Conservation (phyloP, 1,140 invertebrate species). For the Pseudomyrmex pallidus region DNA sequence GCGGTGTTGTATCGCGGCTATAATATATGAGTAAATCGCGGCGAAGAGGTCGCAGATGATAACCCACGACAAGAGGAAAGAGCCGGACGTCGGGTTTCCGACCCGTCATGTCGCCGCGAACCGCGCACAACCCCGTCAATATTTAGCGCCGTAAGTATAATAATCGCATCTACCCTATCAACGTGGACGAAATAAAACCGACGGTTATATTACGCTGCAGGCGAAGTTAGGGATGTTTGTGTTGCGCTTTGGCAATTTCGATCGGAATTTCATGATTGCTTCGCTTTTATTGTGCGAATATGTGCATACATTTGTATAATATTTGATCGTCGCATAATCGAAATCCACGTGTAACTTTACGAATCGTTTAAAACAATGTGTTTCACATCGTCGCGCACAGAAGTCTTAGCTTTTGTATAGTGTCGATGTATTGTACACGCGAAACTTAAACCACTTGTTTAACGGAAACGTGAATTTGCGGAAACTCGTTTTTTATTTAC, state of each 20-base stretch:
- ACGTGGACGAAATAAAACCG: not conserved
- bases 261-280: no score
- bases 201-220: not conserved
- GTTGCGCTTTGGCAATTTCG: no score
- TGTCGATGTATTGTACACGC: no score
- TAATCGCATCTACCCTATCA: slow-evolving; percentile 14
- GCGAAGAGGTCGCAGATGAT: slow-evolving; percentile 59
- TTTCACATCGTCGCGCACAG: no score
- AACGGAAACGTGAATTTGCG: not conserved
- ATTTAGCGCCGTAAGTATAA: slow-evolving; percentile 18
- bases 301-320: no score
- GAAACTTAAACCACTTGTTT: no score
- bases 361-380: not conserved
- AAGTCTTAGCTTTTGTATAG: no score
- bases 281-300: no score
- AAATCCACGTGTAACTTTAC: not conserved
- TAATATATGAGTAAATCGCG: slow-evolving; percentile 56
- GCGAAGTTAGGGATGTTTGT: not conserved
- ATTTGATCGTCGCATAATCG: no score
- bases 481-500: not conserved
- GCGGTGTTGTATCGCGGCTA: slow-evolving; percentile 41
- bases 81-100: slow-evolving; percentile 30
- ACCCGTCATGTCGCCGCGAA: slow-evolving; percentile 9
- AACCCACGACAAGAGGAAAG: slow-evolving; percentile 51
- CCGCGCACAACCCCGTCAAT: not conserved